Conservation (phyloP, 2,113 vertebrate genomes). For the Nipponia nippon region DNA sequence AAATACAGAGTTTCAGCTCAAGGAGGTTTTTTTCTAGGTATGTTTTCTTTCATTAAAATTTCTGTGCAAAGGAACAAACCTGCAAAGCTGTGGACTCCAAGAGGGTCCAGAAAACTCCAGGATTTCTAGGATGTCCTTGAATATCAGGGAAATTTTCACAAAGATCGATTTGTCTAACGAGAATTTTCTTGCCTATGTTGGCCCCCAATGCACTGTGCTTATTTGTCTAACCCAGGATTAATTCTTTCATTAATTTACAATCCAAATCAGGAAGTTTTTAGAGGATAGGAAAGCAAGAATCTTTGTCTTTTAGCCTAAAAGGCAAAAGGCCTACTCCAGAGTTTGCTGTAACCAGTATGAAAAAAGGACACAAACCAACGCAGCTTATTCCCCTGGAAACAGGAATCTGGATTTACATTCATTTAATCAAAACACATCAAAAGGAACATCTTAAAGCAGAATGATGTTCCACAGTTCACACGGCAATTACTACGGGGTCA, state of each 20-base stretch:
- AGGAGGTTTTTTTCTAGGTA: neutral
- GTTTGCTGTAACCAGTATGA: neutral
- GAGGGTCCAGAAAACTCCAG: neutral
- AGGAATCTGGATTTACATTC: slow-evolving; percentile 24
- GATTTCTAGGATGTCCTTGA: neutral
- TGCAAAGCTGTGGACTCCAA: neutral
- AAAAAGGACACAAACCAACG: neutral
- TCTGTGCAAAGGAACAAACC: neutral
- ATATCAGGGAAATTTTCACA: neutral
- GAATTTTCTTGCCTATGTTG: neutral
- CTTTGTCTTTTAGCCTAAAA: neutral
- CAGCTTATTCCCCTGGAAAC: slow-evolving; percentile 7
- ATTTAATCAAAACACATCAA: slow-evolving; percentile 40
- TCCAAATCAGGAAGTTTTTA: neutral
- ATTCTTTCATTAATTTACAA: neutral
- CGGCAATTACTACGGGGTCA: slow-evolving; percentile 1
- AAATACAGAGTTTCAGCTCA: neutral
- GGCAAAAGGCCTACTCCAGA: neutral
- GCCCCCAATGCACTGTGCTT: neutral
- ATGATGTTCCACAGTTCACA: slow-evolving; percentile 6
- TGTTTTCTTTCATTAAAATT: neutral
- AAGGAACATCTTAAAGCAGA: slow-evolving; percentile 36
- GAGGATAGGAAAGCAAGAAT: neutral
- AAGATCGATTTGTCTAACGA: neutral
- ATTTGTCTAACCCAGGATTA: neutral